phyloP scores from a whole-genome alignment of 2,797 vertebrate species.

The Peromyscus eremicus region DNA sequence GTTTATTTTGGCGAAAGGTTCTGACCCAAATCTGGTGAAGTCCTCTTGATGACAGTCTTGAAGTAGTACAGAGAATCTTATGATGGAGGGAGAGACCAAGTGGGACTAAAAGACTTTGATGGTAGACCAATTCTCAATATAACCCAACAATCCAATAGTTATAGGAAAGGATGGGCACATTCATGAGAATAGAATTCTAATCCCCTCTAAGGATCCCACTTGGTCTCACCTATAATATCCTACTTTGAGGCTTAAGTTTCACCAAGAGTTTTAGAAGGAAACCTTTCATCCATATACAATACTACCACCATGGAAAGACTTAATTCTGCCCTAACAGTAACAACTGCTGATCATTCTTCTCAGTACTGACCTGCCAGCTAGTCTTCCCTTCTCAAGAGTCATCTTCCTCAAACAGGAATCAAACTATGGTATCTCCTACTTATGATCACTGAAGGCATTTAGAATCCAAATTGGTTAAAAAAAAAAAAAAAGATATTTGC shows the following conservation, averaged over 20 bases:
- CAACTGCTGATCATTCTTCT: neutral
- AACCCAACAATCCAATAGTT: neutral
- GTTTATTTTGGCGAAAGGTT: neutral
- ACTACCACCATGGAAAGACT: neutral
- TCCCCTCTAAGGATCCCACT: neutral
- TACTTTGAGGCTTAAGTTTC: neutral
- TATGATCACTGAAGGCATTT: neutral
- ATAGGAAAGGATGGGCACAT: neutral
- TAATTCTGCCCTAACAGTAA: neutral
- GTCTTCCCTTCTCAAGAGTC: neutral
- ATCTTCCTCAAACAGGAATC: neutral
- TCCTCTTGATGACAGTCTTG: neutral
- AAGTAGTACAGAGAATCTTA: neutral
- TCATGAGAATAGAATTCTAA: neutral
- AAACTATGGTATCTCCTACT: neutral
- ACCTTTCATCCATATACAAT: neutral
- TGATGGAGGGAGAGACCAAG: neutral
- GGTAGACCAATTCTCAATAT: neutral
- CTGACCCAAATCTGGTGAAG: neutral
- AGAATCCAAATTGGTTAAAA: neutral
- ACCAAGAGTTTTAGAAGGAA: neutral
- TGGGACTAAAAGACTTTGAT: neutral
- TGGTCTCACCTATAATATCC: neutral
- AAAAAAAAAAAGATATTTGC: neutral
- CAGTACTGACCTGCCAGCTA: neutral